These are phyloP conservation scores for Drosophila maculinotata DNA, from an alignment of 2,888 invertebrate genomes.

Conservation along the genomic window DNA sequence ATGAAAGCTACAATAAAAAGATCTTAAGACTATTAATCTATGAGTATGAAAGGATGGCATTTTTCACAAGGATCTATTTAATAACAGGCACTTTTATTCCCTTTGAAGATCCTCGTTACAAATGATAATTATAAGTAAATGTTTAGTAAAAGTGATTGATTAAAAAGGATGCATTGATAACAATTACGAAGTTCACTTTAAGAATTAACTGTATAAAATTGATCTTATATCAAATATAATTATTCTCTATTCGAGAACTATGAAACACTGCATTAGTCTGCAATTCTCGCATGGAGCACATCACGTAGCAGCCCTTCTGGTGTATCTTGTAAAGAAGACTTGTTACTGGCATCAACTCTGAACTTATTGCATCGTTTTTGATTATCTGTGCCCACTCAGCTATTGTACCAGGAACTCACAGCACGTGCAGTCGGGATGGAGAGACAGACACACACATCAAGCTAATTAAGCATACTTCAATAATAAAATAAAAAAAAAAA, in stretches of 20 bases:
- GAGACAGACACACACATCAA: slow-evolving; percentile 54
- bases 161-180: too few species aligned
- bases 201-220: too few species aligned
- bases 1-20: background rate
- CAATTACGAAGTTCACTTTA: too few species aligned
- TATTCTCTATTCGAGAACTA: too few species aligned
- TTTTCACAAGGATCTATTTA: too few species aligned
- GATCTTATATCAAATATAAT: too few species aligned
- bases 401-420: slow-evolving; percentile 72
- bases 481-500: slow-evolving; percentile 51
- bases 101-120: too few species aligned
- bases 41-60: too few species aligned
- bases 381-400: slow-evolving; percentile 50
- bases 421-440: slow-evolving; percentile 61
- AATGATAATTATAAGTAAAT: too few species aligned
- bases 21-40: background rate
- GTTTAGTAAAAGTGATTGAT: too few species aligned
- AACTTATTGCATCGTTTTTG: slow-evolving; percentile 47
- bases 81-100: too few species aligned
- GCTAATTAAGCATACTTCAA: slow-evolving; percentile 80
- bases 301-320: slow-evolving; percentile 34
- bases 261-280: background rate
- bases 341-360: slow-evolving; percentile 58
- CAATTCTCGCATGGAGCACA: slow-evolving; percentile 19
- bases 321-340: slow-evolving; percentile 37